Conservation (phyloP, 2,888 invertebrate species). For the Chrysotoxum bicinctum region DNA sequence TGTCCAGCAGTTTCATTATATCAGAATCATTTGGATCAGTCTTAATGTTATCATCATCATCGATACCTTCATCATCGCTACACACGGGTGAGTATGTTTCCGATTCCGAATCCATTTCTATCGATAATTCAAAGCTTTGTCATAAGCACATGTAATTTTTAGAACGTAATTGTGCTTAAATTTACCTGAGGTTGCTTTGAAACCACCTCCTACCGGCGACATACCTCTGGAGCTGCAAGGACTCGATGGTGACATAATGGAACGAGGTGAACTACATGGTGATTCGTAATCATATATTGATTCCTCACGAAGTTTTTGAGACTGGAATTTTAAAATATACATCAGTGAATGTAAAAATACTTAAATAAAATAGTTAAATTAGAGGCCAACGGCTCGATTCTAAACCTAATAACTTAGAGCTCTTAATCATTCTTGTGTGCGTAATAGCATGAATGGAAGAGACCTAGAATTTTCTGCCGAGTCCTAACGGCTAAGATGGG, state of each 20-base stretch:
- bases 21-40: constrained; percentile 75
- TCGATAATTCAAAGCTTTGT: background rate
- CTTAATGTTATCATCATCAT: constrained; percentile 71
- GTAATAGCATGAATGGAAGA: too few relatives aligned
- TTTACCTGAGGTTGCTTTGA: constrained; percentile 62
- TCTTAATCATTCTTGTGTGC: too few relatives aligned
- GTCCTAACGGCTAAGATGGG: too few relatives aligned
- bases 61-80: constrained; percentile 80
- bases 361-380: too few relatives aligned
- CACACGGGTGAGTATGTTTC: constrained; percentile 81
- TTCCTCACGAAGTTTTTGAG: constrained; percentile 76
- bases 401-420: too few relatives aligned
- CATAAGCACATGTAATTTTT: background rate
- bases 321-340: constrained; percentile 70
- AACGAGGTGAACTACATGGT: constrained; percentile 79
- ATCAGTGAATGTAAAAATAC: background rate
- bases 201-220: constrained; percentile 78
- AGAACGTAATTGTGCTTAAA: background rate
- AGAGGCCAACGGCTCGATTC: too few relatives aligned
- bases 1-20: constrained; percentile 79
- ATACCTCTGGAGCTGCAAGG: constrained; percentile 81
- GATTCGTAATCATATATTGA: constrained; percentile 78
- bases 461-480: too few relatives aligned
- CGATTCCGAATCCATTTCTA: constrained; percentile 72
- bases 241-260: constrained; percentile 77